Evolutionary conservation across 2,113 vertebrate species (phyloP), one percentile per base, ranked within the genome.

Genomic region (Cryptoleucopteryx plumbea): DNA sequence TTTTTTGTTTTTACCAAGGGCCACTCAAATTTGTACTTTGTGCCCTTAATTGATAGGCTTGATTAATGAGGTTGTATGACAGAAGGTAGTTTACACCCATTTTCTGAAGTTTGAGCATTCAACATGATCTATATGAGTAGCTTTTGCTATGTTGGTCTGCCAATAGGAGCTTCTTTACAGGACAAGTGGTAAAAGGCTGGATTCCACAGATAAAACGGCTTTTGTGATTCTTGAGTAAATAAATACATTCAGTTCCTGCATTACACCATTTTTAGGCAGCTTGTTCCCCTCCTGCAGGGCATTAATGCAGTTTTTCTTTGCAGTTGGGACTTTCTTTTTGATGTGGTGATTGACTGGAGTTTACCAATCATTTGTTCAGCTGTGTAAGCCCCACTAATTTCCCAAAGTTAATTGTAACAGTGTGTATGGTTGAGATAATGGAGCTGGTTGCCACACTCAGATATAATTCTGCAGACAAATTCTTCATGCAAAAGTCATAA

Each of bases 391-490:
- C 62, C 80, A 80, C 74, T 91, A 15, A 95, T 94, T 93, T 96
- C 66, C 66, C 81, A 48, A 96, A 95, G 58, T 96, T 97, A 74
- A 92, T 87, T 7, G 0, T 72, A 93, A 61, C 61, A 93, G 78
- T 36, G 20, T 91, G 32, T 83, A 66, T 88, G 62, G 78, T 86
- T 95, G 88, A 96, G 93, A 95, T 81, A 96, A 92, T 96, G 78
- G 43, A 86, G 75, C 93, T 82, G 73, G 92, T 94, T 94, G 55
- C 55, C 27, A n/a, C 83, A 53, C 59, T 74, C 63, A 45, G 62
- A 82, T 94, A 47, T 88, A 97, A 91, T 97, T 96, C 86, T 88
- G 63, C 88, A 96, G 94, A 88, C 93, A 95, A 95, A 91, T 68
- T 97, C 94, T 84, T 90, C 72, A 95, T 96, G 72, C 71, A 84